phyloP scores from a whole-genome alignment of 1,140 invertebrate genomes.

The Plutomurus gul region DNA sequence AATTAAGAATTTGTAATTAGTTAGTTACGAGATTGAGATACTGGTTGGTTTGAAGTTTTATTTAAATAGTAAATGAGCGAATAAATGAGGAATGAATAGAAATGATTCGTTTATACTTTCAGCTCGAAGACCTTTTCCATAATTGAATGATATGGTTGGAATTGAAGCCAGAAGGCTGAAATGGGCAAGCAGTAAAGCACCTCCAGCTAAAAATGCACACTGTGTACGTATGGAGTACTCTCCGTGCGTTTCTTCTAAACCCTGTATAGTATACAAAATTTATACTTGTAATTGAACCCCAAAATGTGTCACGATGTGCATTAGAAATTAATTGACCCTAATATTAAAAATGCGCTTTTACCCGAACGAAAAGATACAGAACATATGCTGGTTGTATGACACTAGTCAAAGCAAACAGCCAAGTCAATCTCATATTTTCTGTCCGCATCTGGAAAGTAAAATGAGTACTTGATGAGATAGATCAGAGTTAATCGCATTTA shows the following conservation, averaged over 20 bases:
- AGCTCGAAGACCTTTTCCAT: slow-evolving; percentile 39
- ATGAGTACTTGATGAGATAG: not conserved
- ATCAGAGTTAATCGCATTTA: not conserved
- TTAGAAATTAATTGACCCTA: not conserved
- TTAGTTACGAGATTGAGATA: too few relatives aligned
- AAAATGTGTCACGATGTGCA: not conserved
- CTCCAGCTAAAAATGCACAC: slow-evolving; percentile 33
- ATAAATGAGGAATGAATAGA: not conserved
- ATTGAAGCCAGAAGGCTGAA: slow-evolving; percentile 45
- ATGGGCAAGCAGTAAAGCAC: slow-evolving; percentile 24
- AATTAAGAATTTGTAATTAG: not conserved
- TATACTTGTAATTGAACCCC: not conserved
- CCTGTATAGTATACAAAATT: too few relatives aligned
- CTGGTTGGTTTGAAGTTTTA: not conserved
- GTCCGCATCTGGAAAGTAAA: slow-evolving; percentile 39
- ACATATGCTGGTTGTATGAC: slow-evolving; percentile 48
- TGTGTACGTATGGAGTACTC: slow-evolving; percentile 9
- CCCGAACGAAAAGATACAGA: slow-evolving; percentile 42
- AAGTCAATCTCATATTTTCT: slow-evolving; percentile 44
- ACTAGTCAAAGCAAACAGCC: slow-evolving; percentile 39
- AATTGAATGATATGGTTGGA: slow-evolving; percentile 34
- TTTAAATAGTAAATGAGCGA: not conserved
- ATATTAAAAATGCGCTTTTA: not conserved
- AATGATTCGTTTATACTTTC: slow-evolving; percentile 21
- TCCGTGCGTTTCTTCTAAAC: not conserved